Conservation (phyloP, 2,113 vertebrate species). For the Puntigrus tetrazona region DNA sequence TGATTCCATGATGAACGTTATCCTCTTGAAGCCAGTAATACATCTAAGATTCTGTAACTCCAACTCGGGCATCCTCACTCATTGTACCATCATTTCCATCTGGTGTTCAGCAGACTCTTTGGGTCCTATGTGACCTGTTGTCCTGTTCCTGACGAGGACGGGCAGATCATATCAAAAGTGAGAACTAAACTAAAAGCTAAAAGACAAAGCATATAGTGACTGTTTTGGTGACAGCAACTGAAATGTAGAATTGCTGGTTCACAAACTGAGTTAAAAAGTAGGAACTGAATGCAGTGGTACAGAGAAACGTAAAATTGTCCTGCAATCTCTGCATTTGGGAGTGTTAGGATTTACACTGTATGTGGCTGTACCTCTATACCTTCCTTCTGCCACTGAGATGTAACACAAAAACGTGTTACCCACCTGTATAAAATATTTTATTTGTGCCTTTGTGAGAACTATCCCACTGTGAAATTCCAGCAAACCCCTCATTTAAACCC, state of each 20-base stretch:
- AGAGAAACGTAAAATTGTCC: not conserved
- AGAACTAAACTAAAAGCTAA: not conserved
- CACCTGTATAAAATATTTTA: not conserved
- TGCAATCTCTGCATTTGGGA: not conserved
- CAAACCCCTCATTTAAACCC: not conserved
- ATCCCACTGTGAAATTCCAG: not conserved
- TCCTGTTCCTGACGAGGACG: not conserved
- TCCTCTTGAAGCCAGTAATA: not conserved
- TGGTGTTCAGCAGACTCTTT: constrained; percentile 18
- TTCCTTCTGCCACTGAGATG: not conserved
- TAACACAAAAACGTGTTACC: not conserved
- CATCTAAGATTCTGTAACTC: not conserved
- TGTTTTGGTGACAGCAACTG: not conserved
- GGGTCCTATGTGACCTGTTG: not conserved
- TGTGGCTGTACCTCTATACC: not conserved
- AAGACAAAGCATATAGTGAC: not conserved
- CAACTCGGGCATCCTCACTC: not conserved
- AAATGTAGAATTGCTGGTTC: not conserved
- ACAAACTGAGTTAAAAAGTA: not conserved
- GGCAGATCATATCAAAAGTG: not conserved
- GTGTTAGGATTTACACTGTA: not conserved
- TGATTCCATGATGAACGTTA: not conserved
- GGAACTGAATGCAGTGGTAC: not conserved
- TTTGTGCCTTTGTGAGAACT: not conserved
- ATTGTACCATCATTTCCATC: not conserved